phyloP scores from a whole-genome alignment of 35 echinoderm and acorn worm species.

The Eucidaris tribuloides region DNA sequence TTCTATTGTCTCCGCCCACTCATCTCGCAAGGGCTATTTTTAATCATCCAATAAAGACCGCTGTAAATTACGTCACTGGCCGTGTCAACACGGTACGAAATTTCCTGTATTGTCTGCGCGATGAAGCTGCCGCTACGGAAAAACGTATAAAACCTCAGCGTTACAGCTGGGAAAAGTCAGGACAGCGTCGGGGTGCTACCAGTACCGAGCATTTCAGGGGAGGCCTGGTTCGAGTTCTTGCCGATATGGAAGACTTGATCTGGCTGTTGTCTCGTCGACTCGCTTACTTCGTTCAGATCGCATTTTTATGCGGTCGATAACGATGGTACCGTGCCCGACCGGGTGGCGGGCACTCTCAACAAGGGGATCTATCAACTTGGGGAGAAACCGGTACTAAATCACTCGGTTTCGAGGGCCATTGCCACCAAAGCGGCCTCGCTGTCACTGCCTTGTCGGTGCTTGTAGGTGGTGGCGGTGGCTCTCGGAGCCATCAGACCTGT shows the following conservation, averaged over 20 bases:
- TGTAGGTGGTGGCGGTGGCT: neutral
- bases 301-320: conserved; percentile 5
- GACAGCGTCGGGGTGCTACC: too few species aligned
- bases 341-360: neutral
- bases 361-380: neutral
- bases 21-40: too few species aligned
- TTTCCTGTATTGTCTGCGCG: too few species aligned
- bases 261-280: neutral
- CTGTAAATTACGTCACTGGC: too few species aligned
- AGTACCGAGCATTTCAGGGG: too few species aligned
- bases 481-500: conserved; percentile 2
- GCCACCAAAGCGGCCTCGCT: conserved; percentile 16
- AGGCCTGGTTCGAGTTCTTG: too few species aligned
- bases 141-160: too few species aligned
- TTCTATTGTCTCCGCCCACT: too few species aligned
- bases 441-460: conserved; percentile 11
- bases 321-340: neutral
- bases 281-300: conserved; percentile 8
- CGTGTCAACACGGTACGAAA: too few species aligned
- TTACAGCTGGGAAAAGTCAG: too few species aligned
- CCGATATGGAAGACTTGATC: neutral
- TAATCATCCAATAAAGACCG: too few species aligned
- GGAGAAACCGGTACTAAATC: conserved; percentile 13
- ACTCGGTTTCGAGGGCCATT: neutral
- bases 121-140: too few species aligned